Evolutionary conservation across 2,113 vertebrate genomes (phyloP).

Genomic region (Burhinus oedicnemus): DNA sequence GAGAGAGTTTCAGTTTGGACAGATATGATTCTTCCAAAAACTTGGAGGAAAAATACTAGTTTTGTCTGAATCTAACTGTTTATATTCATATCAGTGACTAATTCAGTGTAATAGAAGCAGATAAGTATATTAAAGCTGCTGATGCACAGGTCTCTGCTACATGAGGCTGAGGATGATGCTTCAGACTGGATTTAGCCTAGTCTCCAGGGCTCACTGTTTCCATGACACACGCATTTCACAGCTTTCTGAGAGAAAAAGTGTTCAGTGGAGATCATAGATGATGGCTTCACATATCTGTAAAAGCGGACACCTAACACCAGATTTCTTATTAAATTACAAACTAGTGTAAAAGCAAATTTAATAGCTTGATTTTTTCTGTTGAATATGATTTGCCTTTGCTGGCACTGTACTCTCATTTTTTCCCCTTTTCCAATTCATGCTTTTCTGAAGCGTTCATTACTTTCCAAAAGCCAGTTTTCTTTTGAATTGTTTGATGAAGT

Average conservation of each 20-base stretch:
- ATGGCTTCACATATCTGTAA: not conserved
- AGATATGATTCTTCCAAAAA: not conserved
- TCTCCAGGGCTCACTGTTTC: not conserved
- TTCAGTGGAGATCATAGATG: accelerated
- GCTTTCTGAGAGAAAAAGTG: not conserved
- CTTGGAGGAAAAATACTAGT: not conserved
- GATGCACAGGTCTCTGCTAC: not conserved
- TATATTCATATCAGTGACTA: not conserved
- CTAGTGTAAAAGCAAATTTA: not conserved
- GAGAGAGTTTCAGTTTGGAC: not conserved
- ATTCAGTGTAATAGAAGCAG: not conserved
- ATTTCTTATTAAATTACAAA: not conserved
- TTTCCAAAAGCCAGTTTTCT: not conserved
- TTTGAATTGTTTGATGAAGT: not conserved
- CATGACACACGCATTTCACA: not conserved
- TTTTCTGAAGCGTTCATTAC: not conserved
- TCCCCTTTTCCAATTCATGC: not conserved
- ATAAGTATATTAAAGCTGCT: not conserved
- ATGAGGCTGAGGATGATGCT: not conserved
- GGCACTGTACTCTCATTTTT: not conserved
- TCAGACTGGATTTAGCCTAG: not conserved
- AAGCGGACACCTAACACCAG: not conserved
- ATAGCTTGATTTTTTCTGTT: not conserved
- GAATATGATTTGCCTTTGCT: not conserved
- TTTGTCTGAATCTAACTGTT: not conserved